These are phyloP conservation scores for Lophius piscatorius DNA, from an alignment of 2,113 vertebrate species.

Conservation along the genomic window DNA sequence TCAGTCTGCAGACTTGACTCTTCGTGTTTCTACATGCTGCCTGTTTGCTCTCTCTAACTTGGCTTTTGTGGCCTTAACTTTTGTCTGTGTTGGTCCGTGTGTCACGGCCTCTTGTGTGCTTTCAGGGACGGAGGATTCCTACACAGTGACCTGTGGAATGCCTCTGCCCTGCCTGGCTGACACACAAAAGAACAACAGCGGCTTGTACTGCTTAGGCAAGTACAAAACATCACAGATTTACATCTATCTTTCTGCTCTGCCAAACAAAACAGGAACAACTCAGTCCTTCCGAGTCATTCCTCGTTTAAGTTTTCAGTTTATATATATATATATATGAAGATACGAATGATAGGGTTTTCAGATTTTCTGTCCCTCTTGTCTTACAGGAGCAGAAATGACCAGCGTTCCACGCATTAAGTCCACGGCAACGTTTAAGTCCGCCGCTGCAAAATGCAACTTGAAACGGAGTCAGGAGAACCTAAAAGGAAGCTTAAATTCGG, in stretches of 20 bases:
- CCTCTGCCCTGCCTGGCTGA: slow-evolving; percentile 78
- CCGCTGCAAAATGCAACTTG: slow-evolving; percentile 91
- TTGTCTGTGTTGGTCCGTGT: slow-evolving; percentile 52
- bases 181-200: slow-evolving; percentile 77
- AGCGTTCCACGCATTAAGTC: slow-evolving; percentile 86
- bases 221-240: slow-evolving; percentile 60
- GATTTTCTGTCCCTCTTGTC: slow-evolving; percentile 55
- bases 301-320: slow-evolving; percentile 40
- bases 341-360: slow-evolving; percentile 23
- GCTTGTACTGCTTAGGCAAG: slow-evolving; percentile 78
- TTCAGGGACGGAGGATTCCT: slow-evolving; percentile 84
- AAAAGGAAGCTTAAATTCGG: slow-evolving; percentile 82
- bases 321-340: slow-evolving; percentile 8
- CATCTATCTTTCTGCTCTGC: slow-evolving; percentile 66
- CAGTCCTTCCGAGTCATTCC: slow-evolving; percentile 10
- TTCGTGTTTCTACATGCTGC: slow-evolving; percentile 67
- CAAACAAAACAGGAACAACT: slow-evolving; percentile 40
- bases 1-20: slow-evolving; percentile 26
- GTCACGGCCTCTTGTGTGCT: slow-evolving; percentile 65
- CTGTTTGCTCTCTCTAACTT: slow-evolving; percentile 58
- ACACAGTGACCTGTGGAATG: slow-evolving; percentile 85
- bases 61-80: slow-evolving; percentile 62
- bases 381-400: slow-evolving; percentile 69
- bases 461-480: slow-evolving; percentile 89
- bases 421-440: slow-evolving; percentile 91